phyloP scores from a whole-genome alignment of 30 jellyfish, hydroid and myxozoan genomes.

The Aurelia aurita region DNA sequence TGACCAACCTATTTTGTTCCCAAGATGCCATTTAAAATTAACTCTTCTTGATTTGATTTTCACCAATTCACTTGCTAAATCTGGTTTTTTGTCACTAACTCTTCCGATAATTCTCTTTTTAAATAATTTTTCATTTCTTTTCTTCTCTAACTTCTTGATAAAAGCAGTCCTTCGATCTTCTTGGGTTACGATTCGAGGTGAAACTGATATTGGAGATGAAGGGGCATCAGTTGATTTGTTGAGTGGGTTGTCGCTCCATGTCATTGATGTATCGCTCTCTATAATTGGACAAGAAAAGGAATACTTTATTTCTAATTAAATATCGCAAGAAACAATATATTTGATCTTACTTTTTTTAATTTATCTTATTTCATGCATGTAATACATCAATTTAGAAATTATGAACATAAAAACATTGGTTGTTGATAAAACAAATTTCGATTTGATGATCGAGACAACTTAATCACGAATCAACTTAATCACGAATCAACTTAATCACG shows the following conservation, averaged over 20 bases:
- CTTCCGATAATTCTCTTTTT: slow-evolving; percentile 75
- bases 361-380: no score
- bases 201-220: neutral
- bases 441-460: no score
- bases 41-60: slow-evolving; percentile 86
- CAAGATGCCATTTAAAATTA: slow-evolving; percentile 96
- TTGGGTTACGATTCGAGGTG: slow-evolving; percentile 11
- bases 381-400: no score
- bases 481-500: no score
- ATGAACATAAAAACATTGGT: no score
- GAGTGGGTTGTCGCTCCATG: neutral
- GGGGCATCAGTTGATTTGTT: neutral
- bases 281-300: neutral
- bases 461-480: no score
- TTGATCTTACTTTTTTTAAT: no score
- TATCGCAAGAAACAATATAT: no score
- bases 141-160: slow-evolving; percentile 67
- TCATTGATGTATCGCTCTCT: slow-evolving; percentile 24
- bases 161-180: slow-evolving; percentile 59
- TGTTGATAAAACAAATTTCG: no score
- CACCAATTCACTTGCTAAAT: slow-evolving; percentile 77
- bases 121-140: slow-evolving; percentile 71
- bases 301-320: no score
- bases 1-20: slow-evolving; percentile 81
- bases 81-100: slow-evolving; percentile 81